A percentile compares a stretch with the other conserved stretches of the same genome.
phyloP scores from a whole-genome alignment of 1,140 invertebrate species.

The Lordiphosa stackelbergi region DNA sequence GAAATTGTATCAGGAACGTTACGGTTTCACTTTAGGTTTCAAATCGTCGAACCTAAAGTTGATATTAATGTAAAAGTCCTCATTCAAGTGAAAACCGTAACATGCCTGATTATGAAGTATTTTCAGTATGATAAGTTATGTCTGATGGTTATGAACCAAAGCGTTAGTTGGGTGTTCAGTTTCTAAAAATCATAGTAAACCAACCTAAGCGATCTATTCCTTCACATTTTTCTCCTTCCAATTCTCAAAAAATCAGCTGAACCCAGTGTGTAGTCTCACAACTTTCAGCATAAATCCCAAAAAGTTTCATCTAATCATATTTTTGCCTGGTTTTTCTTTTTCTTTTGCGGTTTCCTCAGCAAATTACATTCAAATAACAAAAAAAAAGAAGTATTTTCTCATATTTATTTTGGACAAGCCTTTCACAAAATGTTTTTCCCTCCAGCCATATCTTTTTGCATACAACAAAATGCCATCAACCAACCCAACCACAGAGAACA shows the following conservation, averaged over 20 bases:
- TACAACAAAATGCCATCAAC: conserved; percentile 42
- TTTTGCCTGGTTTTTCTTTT: conserved; percentile 23
- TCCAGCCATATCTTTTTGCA: conserved; percentile 26
- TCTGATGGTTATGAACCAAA: too few relatives aligned
- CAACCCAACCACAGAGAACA: conserved; percentile 48
- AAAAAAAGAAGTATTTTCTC: conserved; percentile 47
- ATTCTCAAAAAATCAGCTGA: background rate
- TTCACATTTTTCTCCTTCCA: too few relatives aligned
- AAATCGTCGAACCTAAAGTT: too few relatives aligned
- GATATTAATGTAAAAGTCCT: too few relatives aligned
- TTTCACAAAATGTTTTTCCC: conserved; percentile 53
- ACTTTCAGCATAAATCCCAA: conserved; percentile 23
- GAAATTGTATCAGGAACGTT: too few relatives aligned
- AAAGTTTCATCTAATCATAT: conserved; percentile 24
- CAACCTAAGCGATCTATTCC: too few relatives aligned
- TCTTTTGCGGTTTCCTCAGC: conserved; percentile 44
- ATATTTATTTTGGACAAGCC: conserved; percentile 64
- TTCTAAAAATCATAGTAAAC: too few relatives aligned
- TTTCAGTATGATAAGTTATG: too few relatives aligned
- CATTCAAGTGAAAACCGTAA: too few relatives aligned
- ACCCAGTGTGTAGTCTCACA: conserved; percentile 15
- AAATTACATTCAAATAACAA: conserved; percentile 35
- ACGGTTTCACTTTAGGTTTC: too few relatives aligned
- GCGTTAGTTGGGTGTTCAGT: too few relatives aligned
- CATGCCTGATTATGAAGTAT: too few relatives aligned